These are phyloP conservation scores for Decapterus maruadsi DNA, from an alignment of 2,797 vertebrate genomes.

Conservation along the genomic window DNA sequence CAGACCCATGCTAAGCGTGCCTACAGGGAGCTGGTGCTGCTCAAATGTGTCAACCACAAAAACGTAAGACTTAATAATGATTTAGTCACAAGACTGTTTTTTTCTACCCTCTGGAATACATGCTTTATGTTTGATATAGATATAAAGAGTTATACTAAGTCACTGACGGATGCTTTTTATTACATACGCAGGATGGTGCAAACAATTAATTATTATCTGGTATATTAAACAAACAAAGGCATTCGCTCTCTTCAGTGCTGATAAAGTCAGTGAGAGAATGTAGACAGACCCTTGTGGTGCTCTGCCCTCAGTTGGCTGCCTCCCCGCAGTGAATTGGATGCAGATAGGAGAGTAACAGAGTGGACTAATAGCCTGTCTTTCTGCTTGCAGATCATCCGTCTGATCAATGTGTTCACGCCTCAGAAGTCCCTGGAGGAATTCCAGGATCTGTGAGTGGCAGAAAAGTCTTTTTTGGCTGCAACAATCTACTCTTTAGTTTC, in stretches of 20 bases:
- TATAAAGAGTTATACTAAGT: background rate
- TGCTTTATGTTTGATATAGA: background rate
- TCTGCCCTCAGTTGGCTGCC: constrained; percentile 25
- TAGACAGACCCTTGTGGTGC: constrained; percentile 15
- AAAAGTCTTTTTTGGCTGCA: constrained; percentile 28
- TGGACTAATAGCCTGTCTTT: constrained; percentile 73
- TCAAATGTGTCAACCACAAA: constrained; percentile 99
- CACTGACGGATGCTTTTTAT: too few relatives aligned
- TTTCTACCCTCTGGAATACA: background rate
- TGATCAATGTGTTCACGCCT: constrained; percentile 98
- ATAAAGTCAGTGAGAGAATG: constrained; percentile 37
- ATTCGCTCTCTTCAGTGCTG: background rate
- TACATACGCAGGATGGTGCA: background rate
- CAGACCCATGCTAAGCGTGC: constrained; percentile 97
- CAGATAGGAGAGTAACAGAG: constrained; percentile 53
- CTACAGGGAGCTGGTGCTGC: constrained; percentile 96
- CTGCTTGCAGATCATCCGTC: constrained; percentile 92
- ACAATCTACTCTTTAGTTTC: constrained; percentile 14
- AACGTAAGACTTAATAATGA: constrained; percentile 87
- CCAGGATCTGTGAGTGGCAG: constrained; percentile 96
- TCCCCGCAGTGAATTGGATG: constrained; percentile 49
- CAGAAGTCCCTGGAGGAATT: constrained; percentile 99
- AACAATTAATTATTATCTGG: constrained; percentile 9
- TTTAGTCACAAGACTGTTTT: background rate
- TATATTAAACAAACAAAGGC: background rate